Percentiles rank a stretch among this genome's conserved stretches.
phyloP scores from a whole-genome alignment of 1,140 invertebrate species.

The Chironomus tepperi region DNA sequence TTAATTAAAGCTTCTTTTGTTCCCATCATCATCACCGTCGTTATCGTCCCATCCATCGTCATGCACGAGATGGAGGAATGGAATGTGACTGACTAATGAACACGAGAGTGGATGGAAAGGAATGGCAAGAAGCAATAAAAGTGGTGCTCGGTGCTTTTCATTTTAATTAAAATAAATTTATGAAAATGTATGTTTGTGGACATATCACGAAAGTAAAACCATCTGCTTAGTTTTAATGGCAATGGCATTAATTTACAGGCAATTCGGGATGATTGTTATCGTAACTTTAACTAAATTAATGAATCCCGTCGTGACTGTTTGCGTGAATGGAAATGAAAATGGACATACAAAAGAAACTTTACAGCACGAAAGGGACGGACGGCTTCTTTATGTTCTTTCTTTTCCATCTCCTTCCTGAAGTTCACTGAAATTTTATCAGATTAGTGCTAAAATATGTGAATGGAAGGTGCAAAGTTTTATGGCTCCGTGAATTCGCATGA shows the following conservation, averaged over 20 bases:
- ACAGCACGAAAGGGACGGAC: background rate
- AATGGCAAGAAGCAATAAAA: conserved; percentile 3
- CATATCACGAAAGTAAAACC: background rate
- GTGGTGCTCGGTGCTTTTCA: background rate
- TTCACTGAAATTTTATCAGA: background rate
- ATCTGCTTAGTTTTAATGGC: background rate
- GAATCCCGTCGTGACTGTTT: background rate
- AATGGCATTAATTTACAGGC: background rate
- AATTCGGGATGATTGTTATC: conserved; percentile 4
- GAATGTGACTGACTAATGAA: background rate
- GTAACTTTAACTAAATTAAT: background rate
- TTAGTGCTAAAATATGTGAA: background rate
- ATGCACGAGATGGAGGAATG: background rate
- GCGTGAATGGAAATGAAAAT: background rate
- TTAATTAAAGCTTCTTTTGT: conserved; percentile 21
- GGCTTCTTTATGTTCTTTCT: too few species aligned
- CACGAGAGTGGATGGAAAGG: background rate
- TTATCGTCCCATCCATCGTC: background rate
- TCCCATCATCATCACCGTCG: background rate
- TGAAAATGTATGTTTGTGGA: background rate
- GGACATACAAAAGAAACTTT: background rate
- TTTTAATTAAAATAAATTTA: conserved; percentile 24
- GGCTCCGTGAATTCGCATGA: background rate
- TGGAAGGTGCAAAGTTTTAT: background rate
- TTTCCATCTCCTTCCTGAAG: background rate